Conservation (phyloP, 2,113 vertebrate genomes). For the Pollimyrus isidori region DNA sequence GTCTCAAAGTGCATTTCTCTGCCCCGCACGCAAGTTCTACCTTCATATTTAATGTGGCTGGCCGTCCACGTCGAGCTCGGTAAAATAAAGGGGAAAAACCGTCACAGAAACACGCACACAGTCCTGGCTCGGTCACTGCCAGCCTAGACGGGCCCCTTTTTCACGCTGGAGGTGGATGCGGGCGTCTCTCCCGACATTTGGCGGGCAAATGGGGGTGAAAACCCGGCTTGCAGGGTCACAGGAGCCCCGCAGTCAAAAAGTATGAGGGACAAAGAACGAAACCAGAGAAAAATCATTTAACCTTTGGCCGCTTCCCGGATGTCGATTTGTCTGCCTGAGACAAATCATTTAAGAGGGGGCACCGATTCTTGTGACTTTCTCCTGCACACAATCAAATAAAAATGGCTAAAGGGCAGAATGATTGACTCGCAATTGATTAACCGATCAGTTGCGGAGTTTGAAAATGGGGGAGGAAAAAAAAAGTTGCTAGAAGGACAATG, state of each 20-base stretch:
- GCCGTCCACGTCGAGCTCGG: not conserved
- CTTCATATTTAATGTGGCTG: not conserved
- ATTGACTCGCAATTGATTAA: not conserved
- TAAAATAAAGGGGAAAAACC: not conserved
- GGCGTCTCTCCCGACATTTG: not conserved
- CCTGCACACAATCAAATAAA: conserved; percentile 28
- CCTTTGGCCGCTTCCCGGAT: not conserved
- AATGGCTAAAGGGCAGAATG: not conserved
- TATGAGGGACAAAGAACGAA: not conserved
- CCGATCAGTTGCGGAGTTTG: not conserved
- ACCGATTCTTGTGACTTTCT: conserved; percentile 7
- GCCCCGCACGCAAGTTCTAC: not conserved
- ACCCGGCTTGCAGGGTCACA: not conserved
- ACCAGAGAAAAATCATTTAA: not conserved
- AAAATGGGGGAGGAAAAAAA: not conserved
- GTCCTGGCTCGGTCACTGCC: not conserved
- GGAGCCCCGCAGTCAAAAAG: conserved; percentile 19
- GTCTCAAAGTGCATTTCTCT: conserved; percentile 29
- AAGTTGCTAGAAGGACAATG: not conserved
- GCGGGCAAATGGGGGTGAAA: not conserved
- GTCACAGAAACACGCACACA: not conserved
- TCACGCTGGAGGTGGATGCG: not conserved
- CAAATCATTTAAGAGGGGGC: conserved; percentile 9
- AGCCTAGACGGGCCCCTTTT: not conserved
- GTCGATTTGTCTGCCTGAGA: not conserved